Conservation (phyloP, 2,888 invertebrate species). For the Torymus texanus region DNA sequence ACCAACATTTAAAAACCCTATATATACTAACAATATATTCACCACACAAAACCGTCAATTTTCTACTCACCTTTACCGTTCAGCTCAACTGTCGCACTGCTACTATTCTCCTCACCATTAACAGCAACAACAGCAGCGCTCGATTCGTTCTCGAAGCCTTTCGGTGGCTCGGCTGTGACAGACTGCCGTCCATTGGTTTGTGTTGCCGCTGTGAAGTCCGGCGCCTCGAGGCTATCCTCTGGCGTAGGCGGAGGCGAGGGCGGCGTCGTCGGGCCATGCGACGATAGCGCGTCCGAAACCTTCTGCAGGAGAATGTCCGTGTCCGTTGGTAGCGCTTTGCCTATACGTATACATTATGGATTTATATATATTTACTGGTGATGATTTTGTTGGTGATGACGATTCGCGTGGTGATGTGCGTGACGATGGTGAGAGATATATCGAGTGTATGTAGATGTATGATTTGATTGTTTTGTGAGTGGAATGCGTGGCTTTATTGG, state of each 20-base stretch:
- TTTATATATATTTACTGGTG: not conserved
- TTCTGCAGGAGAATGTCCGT: conserved; percentile 71
- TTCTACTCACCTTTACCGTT: no score
- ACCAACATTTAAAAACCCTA: no score
- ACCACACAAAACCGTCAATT: no score
- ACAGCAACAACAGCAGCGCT: not conserved
- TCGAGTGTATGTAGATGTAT: not conserved
- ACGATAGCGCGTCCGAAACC: conserved; percentile 71
- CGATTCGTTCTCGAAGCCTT: not conserved
- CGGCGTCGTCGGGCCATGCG: conserved; percentile 58
- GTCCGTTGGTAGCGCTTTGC: conserved; percentile 60
- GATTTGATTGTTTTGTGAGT: not conserved
- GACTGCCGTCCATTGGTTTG: not conserved
- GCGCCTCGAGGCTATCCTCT: conserved; percentile 22
- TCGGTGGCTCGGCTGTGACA: not conserved
- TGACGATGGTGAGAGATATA: no score
- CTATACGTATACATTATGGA: conserved; percentile 26
- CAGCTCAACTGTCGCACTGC: no score
- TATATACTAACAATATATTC: no score
- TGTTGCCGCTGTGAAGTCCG: not conserved
- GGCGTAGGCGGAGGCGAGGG: conserved; percentile 54
- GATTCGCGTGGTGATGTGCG: no score
- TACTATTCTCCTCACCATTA: no score
- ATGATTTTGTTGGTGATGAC: no score
- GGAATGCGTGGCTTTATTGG: no score